Percentiles rank a stretch among this genome's conserved stretches.
Evolutionary conservation across 2,797 vertebrate species (phyloP).

Genomic region (Nyctibius grandis): DNA sequence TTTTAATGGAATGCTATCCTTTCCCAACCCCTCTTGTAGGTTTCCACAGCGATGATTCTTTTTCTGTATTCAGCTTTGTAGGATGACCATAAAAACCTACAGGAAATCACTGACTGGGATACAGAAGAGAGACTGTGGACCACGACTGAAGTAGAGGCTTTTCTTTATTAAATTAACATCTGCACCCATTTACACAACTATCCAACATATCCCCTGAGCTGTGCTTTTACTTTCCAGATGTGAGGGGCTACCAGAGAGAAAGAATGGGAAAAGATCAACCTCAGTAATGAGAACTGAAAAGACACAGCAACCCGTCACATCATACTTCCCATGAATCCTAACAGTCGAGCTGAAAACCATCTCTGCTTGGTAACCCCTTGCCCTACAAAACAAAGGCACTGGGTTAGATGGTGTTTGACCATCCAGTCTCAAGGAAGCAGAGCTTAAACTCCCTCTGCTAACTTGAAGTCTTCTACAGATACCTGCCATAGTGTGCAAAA

Average conservation of each 20-base stretch:
- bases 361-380: not conserved
- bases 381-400: not conserved
- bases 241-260: not conserved
- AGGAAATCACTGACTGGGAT: not conserved
- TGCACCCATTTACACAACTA: not conserved
- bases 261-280: not conserved
- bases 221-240: not conserved
- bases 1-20: not conserved
- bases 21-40: not conserved
- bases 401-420: not conserved
- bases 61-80: not conserved
- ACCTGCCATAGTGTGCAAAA: not conserved
- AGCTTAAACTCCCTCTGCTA: not conserved
- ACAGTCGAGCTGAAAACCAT: not conserved
- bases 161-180: not conserved
- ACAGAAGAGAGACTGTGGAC: not conserved
- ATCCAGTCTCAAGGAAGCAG: not conserved
- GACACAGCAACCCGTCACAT: not conserved
- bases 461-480: not conserved
- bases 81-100: not conserved
- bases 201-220: not conserved
- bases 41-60: not conserved
- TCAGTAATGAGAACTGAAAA: not conserved
- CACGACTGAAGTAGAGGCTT: not conserved
- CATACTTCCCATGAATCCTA: not conserved